These are phyloP conservation scores for Hippocampus comes DNA, from an alignment of 2,113 vertebrate genomes.

Conservation along the genomic window DNA sequence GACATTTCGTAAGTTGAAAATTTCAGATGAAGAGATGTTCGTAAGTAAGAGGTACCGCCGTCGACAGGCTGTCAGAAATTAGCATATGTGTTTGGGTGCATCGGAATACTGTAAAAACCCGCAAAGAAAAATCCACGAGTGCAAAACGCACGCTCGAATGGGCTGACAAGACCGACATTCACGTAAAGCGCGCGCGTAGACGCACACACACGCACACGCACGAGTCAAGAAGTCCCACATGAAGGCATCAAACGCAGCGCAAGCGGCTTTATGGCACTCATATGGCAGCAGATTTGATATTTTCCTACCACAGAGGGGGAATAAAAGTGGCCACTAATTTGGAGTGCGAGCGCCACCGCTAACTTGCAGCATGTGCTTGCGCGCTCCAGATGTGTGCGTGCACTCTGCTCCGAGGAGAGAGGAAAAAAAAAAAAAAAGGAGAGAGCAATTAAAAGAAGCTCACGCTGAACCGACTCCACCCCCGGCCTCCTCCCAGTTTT, in stretches of 20 bases:
- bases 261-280: slow-evolving; percentile 79
- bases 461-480: slow-evolving; percentile 43
- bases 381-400: slow-evolving; percentile 77
- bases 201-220: slow-evolving; percentile 29
- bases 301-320: slow-evolving; percentile 80
- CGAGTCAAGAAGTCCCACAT: slow-evolving; percentile 75
- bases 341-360: slow-evolving; percentile 76
- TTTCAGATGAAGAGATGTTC: no score
- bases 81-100: background rate
- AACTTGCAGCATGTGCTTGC: slow-evolving; percentile 76
- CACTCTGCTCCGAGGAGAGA: slow-evolving; percentile 58
- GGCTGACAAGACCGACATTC: slow-evolving; percentile 35
- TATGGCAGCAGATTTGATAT: slow-evolving; percentile 82
- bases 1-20: no score
- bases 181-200: slow-evolving; percentile 17
- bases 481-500: slow-evolving; percentile 25
- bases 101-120: background rate
- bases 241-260: slow-evolving; percentile 78
- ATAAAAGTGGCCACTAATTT: slow-evolving; percentile 83
- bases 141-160: slow-evolving; percentile 37
- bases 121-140: background rate
- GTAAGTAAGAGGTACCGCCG: background rate
- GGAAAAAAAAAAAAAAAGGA: no score
- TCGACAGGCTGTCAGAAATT: background rate
- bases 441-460: slow-evolving; percentile 56